Conservation (phyloP, 1,140 invertebrate species). For the Lycorma delicatula region DNA sequence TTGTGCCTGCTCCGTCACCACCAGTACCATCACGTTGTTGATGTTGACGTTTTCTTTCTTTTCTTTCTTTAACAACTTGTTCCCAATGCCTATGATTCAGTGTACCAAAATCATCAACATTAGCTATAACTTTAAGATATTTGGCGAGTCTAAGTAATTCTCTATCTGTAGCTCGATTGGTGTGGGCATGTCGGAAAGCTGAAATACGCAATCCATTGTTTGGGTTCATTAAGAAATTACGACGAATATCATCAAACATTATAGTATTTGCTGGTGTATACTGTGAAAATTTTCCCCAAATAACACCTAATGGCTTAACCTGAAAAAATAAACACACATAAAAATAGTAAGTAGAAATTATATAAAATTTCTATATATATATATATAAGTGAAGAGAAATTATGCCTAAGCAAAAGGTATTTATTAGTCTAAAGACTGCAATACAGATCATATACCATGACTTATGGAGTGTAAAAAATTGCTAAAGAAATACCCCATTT, state of each 20-base stretch:
- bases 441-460: too few species aligned
- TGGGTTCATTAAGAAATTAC: conserved; percentile 98
- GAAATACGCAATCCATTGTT: conserved; percentile 84
- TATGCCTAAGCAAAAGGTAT: too few species aligned
- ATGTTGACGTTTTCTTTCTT: conserved; percentile 16
- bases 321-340: conserved; percentile 43
- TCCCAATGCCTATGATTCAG: conserved; percentile 92
- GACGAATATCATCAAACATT: conserved; percentile 95
- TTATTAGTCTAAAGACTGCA: too few species aligned
- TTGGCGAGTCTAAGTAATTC: conserved; percentile 75
- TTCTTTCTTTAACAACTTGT: conserved; percentile 47
- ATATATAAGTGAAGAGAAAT: too few species aligned
- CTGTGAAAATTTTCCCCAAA: conserved; percentile 91
- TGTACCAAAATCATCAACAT: conserved; percentile 69
- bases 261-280: conserved; percentile 88
- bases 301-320: conserved; percentile 92
- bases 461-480: too few species aligned
- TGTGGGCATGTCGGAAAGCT: conserved; percentile 82
- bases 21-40: too few species aligned
- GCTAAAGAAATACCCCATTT: too few species aligned
- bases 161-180: conserved; percentile 73
- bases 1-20: too few species aligned
- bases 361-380: too few species aligned
- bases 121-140: conserved; percentile 79
- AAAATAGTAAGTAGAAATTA: too few species aligned